Percentiles rank a stretch among this genome's conserved stretches.
Evolutionary conservation across 2,113 vertebrate genomes (phyloP).

Genomic region (Eclectus roratus): DNA sequence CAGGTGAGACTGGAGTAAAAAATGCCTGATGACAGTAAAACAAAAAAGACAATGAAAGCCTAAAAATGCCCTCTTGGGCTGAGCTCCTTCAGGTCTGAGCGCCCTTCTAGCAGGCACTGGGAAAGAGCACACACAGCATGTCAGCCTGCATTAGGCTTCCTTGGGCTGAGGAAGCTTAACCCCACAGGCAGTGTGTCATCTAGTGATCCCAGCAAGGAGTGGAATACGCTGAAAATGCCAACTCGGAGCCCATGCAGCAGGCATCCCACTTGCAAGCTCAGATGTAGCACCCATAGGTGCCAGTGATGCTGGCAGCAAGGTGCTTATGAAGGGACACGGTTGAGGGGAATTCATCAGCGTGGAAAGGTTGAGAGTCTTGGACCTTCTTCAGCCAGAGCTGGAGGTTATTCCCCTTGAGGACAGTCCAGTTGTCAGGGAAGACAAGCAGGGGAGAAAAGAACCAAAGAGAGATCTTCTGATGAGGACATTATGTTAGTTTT

Average conservation of each 20-base stretch:
- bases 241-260: background rate
- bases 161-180: background rate
- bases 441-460: background rate
- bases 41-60: background rate
- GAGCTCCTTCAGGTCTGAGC: background rate
- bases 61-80: background rate
- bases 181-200: background rate
- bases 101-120: background rate
- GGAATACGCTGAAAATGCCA: background rate
- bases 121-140: background rate
- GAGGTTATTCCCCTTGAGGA: background rate
- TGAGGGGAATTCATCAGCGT: background rate
- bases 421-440: background rate
- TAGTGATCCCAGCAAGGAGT: background rate
- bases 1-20: background rate
- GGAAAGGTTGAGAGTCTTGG: background rate
- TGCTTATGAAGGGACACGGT: background rate
- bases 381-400: background rate
- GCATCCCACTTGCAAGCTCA: background rate
- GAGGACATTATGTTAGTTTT: background rate
- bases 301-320: background rate
- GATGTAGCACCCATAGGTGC: background rate
- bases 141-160: background rate
- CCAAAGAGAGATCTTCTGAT: background rate
- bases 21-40: background rate